Conservation (phyloP, 1,140 invertebrate species). For the Drosophila pallidifrons region DNA sequence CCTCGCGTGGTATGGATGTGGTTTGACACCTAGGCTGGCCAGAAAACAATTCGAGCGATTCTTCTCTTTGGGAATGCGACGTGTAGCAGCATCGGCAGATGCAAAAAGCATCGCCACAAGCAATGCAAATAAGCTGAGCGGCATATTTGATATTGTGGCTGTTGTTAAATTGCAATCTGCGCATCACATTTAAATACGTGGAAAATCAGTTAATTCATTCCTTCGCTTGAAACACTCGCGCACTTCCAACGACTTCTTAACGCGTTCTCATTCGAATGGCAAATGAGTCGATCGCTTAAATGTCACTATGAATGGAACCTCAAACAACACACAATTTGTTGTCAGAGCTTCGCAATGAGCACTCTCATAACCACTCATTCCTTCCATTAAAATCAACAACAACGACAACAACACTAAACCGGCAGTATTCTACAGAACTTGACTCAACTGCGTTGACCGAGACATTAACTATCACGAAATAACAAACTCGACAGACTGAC, state of each 20-base stretch:
- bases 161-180: neutral
- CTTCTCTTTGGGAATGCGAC: conserved; percentile 44
- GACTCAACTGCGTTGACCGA: conserved; percentile 80
- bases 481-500: conserved; percentile 51
- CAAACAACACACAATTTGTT: conserved; percentile 40
- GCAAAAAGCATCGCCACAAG: neutral
- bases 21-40: conserved; percentile 52
- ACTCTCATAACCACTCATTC: conserved; percentile 52
- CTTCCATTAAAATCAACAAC: conserved; percentile 59
- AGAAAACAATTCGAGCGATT: conserved; percentile 63
- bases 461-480: conserved; percentile 71
- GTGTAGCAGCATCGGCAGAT: neutral
- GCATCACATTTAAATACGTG: neutral
- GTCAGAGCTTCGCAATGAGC: conserved; percentile 27
- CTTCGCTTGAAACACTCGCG: neutral
- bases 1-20: conserved; percentile 33
- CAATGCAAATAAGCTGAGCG: neutral
- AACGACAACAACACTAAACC: conserved; percentile 18
- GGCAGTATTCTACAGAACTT: conserved; percentile 62
- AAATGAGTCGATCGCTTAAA: conserved; percentile 63
- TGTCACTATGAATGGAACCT: conserved; percentile 50
- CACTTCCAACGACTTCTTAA: conserved; percentile 62
- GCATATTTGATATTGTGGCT: conserved; percentile 23
- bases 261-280: conserved; percentile 64
- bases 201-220: neutral